phyloP scores from a whole-genome alignment of 2,797 vertebrate genomes.

The Cyprinodon diabolis region DNA sequence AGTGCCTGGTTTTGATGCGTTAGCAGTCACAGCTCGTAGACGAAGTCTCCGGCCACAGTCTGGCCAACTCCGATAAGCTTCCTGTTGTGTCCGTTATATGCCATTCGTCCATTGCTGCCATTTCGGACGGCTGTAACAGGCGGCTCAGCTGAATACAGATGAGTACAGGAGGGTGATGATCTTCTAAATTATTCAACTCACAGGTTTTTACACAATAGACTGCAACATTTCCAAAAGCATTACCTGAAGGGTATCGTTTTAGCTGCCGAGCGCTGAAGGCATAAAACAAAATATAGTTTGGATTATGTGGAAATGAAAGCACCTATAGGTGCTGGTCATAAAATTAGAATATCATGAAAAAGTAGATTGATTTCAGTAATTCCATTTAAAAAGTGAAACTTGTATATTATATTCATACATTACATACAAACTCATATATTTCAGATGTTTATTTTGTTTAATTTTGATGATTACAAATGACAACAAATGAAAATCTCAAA shows the following conservation, averaged over 20 bases:
- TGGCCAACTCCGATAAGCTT: conserved; percentile 39
- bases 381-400: too few species aligned
- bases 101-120: conserved; percentile 24
- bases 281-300: conserved; percentile 12
- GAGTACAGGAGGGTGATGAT: conserved; percentile 24
- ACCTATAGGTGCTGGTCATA: too few species aligned
- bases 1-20: conserved; percentile 44
- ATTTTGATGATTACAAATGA: too few species aligned
- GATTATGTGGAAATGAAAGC: conserved; percentile 26
- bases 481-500: too few species aligned
- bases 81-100: conserved; percentile 34
- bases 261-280: conserved; percentile 16
- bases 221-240: conserved; percentile 40
- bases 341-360: too few species aligned
- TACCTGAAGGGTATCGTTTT: conserved; percentile 32
- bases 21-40: conserved; percentile 43
- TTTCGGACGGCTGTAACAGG: conserved; percentile 16
- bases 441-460: too few species aligned
- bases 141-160: conserved; percentile 37
- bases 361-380: too few species aligned
- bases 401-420: too few species aligned
- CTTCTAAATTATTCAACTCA: conserved; percentile 41
- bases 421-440: too few species aligned
- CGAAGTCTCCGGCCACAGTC: conserved; percentile 34
- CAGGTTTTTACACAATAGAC: conserved; percentile 39